A percentile compares a stretch with the other conserved stretches of the same genome.
Conservation (phyloP, 1,140 invertebrate species). For the Sipha flava region DNA sequence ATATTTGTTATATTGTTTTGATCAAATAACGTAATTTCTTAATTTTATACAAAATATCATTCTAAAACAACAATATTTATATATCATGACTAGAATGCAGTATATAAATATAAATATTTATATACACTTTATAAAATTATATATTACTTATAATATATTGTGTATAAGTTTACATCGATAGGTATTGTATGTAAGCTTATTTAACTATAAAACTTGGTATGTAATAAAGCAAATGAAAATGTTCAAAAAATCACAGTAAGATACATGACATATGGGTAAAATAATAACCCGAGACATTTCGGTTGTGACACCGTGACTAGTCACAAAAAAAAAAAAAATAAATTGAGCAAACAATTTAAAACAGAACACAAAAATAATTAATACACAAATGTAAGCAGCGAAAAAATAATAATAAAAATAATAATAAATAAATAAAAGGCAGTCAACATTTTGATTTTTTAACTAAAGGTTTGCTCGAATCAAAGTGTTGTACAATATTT, state of each 20-base stretch:
- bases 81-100: constrained; percentile 27
- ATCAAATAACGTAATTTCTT: constrained; percentile 23
- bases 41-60: constrained; percentile 24
- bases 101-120: not conserved
- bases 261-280: not conserved
- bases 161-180: not conserved
- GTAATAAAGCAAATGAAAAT: constrained; percentile 12
- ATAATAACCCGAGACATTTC: constrained; percentile 17
- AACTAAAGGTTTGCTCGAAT: constrained; percentile 2
- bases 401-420: not conserved
- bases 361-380: constrained; percentile 21
- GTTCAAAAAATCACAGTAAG: constrained; percentile 29
- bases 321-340: constrained; percentile 21
- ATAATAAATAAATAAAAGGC: not conserved
- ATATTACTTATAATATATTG: not conserved
- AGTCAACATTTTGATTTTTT: not conserved
- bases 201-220: constrained; percentile 13
- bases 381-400: constrained; percentile 27
- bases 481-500: not conserved
- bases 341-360: constrained; percentile 29
- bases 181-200: not conserved
- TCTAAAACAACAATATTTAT: constrained; percentile 25
- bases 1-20: constrained; percentile 25
- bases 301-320: constrained; percentile 28
- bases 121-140: not conserved